Conservation (phyloP, 2,888 invertebrate genomes). For the Diaperis boleti region DNA sequence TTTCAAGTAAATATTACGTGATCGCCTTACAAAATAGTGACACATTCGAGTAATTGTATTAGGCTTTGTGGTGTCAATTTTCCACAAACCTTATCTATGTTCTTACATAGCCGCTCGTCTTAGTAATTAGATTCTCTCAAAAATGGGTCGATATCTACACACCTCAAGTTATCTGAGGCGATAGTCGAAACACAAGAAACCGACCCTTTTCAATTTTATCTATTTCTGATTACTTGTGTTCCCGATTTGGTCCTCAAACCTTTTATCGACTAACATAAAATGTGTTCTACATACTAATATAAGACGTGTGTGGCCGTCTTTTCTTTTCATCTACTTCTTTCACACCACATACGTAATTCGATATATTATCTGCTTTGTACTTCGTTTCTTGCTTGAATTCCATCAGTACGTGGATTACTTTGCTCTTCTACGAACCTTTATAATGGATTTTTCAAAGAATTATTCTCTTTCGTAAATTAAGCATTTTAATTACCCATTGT, state of each 20-base stretch:
- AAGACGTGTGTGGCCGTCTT: slow-evolving; percentile 15
- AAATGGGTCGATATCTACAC: slow-evolving; percentile 20
- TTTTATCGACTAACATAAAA: slow-evolving; percentile 28
- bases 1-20: slow-evolving; percentile 46
- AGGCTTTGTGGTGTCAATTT: slow-evolving; percentile 46
- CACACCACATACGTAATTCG: slow-evolving; percentile 28
- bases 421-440: no score
- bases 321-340: slow-evolving; percentile 22
- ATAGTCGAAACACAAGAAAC: background rate
- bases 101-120: slow-evolving; percentile 20
- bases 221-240: slow-evolving; percentile 12
- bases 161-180: background rate
- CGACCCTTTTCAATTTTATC: background rate
- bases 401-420: slow-evolving; percentile 23
- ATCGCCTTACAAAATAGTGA: slow-evolving; percentile 41
- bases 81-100: slow-evolving; percentile 30
- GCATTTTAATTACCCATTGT: no score
- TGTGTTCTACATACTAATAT: slow-evolving; percentile 25
- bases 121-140: slow-evolving; percentile 33
- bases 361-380: slow-evolving; percentile 29
- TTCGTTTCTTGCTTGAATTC: slow-evolving; percentile 27
- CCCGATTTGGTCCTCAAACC: slow-evolving; percentile 6
- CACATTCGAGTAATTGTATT: slow-evolving; percentile 43
- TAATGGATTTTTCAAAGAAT: no score
- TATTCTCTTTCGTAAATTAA: no score